Conservation (phyloP, 2,113 vertebrate genomes). For the Deroptyus accipitrinus region DNA sequence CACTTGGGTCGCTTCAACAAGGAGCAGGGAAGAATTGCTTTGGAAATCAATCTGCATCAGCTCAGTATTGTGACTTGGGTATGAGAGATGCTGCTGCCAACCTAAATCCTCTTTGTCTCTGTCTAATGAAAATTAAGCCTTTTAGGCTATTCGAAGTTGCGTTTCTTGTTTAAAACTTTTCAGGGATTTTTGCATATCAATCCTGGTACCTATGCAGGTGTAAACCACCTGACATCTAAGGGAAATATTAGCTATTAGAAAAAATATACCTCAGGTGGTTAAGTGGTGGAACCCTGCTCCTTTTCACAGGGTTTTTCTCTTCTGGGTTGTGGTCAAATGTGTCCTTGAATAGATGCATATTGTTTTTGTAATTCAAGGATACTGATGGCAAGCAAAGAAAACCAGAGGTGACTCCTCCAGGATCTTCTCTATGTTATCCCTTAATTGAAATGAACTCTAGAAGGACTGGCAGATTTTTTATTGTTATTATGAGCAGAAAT, state of each 20-base stretch:
- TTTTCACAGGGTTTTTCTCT: not conserved
- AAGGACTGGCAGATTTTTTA: not conserved
- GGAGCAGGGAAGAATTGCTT: not conserved
- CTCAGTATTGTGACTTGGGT: not conserved
- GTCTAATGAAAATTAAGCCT: not conserved
- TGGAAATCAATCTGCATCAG: not conserved
- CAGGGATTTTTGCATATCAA: not conserved
- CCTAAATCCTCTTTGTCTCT: not conserved
- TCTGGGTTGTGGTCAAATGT: not conserved
- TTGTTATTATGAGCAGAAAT: not conserved
- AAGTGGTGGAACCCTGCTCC: not conserved
- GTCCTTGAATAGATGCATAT: not conserved
- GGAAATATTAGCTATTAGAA: not conserved
- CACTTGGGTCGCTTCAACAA: not conserved
- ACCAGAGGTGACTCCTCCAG: not conserved
- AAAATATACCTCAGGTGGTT: not conserved
- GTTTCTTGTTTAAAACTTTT: not conserved
- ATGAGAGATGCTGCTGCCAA: not conserved
- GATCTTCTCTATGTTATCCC: not conserved
- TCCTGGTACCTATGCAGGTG: not conserved
- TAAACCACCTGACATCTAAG: not conserved
- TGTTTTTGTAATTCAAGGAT: not conserved
- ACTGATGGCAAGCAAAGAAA: not conserved
- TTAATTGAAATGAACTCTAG: not conserved
- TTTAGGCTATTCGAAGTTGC: not conserved